Evolutionary conservation across 1,140 invertebrate genomes (phyloP).

Genomic region (Cryptotermes secundus): DNA sequence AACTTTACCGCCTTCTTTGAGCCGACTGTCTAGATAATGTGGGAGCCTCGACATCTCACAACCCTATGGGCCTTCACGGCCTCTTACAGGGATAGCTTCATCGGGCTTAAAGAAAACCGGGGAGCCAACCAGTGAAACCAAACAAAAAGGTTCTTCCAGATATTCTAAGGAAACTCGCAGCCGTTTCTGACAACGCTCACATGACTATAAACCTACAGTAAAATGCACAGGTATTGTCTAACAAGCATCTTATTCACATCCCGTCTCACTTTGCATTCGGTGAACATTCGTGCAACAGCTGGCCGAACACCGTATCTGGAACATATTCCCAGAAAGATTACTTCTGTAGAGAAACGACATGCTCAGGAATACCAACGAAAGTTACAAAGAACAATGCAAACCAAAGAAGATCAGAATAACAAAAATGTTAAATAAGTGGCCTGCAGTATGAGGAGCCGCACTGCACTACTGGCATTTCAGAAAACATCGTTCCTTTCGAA

Average conservation of each 20-base stretch:
- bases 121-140: too few relatives aligned
- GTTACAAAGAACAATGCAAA: neutral
- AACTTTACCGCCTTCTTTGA: too few relatives aligned
- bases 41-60: too few relatives aligned
- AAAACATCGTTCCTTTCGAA: neutral
- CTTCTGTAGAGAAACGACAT: neutral
- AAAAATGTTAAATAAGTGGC: neutral
- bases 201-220: neutral
- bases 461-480: neutral
- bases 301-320: neutral
- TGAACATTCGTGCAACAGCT: neutral
- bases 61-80: too few relatives aligned
- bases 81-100: too few relatives aligned
- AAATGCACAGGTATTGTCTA: neutral
- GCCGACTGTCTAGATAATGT: too few relatives aligned
- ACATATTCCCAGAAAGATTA: neutral
- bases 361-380: neutral
- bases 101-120: too few relatives aligned
- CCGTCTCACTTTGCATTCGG: neutral
- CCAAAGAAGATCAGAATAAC: neutral
- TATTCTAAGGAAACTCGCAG: neutral
- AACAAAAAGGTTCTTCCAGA: too few relatives aligned
- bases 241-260: neutral
- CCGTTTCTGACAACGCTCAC: neutral
- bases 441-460: neutral